Percentiles rank a stretch among this genome's conserved stretches.
Evolutionary conservation across 2,797 vertebrate genomes (phyloP).

Genomic region (Alosa sapidissima): DNA sequence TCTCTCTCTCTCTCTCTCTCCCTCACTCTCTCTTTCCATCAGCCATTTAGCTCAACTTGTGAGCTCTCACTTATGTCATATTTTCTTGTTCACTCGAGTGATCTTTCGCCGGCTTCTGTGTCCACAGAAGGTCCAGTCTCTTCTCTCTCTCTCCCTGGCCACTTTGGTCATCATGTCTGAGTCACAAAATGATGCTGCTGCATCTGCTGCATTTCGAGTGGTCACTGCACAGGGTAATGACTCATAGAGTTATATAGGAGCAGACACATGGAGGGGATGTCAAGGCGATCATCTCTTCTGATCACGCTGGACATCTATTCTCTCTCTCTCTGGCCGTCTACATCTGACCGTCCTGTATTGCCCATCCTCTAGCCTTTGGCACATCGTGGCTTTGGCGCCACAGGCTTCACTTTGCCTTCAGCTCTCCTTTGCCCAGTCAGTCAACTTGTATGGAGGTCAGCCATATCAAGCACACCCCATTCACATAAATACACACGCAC

Average conservation of each 20-base stretch:
- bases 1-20: slow-evolving; percentile 47
- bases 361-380: background rate
- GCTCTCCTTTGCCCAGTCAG: background rate
- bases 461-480: background rate
- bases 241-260: background rate
- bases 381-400: too few species aligned
- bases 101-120: background rate
- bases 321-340: too few species aligned
- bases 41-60: slow-evolving; percentile 29
- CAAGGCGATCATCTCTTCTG: background rate
- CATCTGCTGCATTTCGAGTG: background rate
- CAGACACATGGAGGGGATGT: background rate
- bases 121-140: background rate
- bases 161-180: background rate
- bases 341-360: too few species aligned
- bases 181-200: background rate
- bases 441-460: background rate
- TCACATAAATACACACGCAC: background rate
- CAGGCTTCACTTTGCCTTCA: too few species aligned
- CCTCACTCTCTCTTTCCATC: slow-evolving; percentile 51
- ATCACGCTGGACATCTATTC: background rate
- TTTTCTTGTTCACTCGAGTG: background rate
- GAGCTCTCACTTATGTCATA: slow-evolving; percentile 3
- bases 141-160: background rate
- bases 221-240: background rate